Percentiles rank a stretch among this genome's conserved stretches.
These are phyloP conservation scores for Tachystola acroxantha DNA, from an alignment of 2,888 invertebrate genomes.

Conservation along the genomic window DNA sequence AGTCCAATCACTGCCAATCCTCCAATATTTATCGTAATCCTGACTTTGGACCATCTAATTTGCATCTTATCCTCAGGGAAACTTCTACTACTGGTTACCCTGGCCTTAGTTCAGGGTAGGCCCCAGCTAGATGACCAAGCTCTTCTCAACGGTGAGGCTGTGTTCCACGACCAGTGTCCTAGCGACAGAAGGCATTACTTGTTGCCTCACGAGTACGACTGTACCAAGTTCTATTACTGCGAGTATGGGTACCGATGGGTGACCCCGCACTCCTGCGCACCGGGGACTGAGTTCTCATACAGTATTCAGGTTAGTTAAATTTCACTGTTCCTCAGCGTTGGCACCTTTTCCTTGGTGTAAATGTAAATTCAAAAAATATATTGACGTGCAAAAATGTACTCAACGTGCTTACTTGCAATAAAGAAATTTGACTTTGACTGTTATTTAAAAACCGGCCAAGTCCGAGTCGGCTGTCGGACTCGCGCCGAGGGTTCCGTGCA, in stretches of 20 bases:
- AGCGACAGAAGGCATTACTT: constrained; percentile 76
- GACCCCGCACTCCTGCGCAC: constrained; percentile 30
- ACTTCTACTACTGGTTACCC: constrained; percentile 26
- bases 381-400: too few relatives aligned
- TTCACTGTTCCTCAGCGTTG: too few relatives aligned
- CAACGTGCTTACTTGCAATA: too few relatives aligned
- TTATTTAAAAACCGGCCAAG: too few relatives aligned
- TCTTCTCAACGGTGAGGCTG: constrained; percentile 34
- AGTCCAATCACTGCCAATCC: too few relatives aligned
- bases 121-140: constrained; percentile 11
- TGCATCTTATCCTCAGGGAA: constrained; percentile 31
- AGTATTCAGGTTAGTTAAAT: constrained; percentile 37
- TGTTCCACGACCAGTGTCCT: constrained; percentile 80
- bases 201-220: constrained; percentile 52
- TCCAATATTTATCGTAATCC: too few relatives aligned
- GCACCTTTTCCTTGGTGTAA: too few relatives aligned
- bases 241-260: constrained; percentile 41
- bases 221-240: constrained; percentile 61
- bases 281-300: constrained; percentile 46
- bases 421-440: too few relatives aligned
- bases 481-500: too few relatives aligned
- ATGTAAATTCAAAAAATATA: too few relatives aligned
- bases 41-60: too few relatives aligned
- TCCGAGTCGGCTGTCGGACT: too few relatives aligned
- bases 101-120: constrained; percentile 26